Evolutionary conservation across 1,140 invertebrate genomes (phyloP).

Genomic region (Oncopodura yosiiana): DNA sequence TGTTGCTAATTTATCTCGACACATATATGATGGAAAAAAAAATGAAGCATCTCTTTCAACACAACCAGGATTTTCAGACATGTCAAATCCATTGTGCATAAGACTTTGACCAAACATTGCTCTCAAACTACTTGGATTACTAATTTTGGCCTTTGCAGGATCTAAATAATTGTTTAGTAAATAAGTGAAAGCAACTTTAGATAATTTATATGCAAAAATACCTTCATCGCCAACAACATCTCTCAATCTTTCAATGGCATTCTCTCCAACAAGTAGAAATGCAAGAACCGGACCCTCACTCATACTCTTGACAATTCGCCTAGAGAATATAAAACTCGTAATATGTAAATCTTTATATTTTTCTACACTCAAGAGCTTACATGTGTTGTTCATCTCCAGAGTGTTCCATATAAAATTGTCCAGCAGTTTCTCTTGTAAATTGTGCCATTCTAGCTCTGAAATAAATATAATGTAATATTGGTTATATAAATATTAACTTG

Average conservation of each 20-base stretch:
- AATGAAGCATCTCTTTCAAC: conserved; percentile 52
- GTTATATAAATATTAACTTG: no score
- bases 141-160: conserved; percentile 49
- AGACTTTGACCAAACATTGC: conserved; percentile 62
- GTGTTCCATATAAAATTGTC: conserved; percentile 50
- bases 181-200: no score
- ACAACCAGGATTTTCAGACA: conserved; percentile 48
- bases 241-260: conserved; percentile 52
- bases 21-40: conserved; percentile 57
- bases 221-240: conserved; percentile 49
- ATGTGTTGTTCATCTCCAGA: conserved; percentile 49
- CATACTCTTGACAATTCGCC: conserved; percentile 51
- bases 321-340: conserved; percentile 30
- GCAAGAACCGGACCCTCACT: conserved; percentile 60
- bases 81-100: conserved; percentile 61
- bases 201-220: no score
- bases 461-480: no score
- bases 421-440: conserved; percentile 51
- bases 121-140: conserved; percentile 53
- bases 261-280: conserved; percentile 63
- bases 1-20: conserved; percentile 34
- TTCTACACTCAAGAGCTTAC: conserved; percentile 43
- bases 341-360: not conserved
- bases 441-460: conserved; percentile 60
- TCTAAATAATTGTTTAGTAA: no score